phyloP scores from a whole-genome alignment of 1,140 invertebrate genomes.

The Octopus sinensis region DNA sequence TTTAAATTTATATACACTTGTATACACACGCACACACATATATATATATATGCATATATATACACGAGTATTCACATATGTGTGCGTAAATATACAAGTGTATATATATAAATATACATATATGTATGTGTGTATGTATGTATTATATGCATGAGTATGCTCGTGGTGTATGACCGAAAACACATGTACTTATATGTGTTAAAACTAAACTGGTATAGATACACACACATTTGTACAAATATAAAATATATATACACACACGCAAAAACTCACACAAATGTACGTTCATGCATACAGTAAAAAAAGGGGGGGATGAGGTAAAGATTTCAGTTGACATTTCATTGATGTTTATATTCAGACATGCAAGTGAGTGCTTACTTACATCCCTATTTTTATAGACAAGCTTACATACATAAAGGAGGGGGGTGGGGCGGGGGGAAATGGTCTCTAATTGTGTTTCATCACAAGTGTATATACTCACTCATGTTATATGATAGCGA shows the following conservation, averaged over 20 bases:
- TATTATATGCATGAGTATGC: background rate
- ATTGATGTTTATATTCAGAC: too few relatives aligned
- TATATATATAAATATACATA: background rate
- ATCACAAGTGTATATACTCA: slow-evolving; percentile 3
- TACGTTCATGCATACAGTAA: background rate
- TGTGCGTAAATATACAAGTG: background rate
- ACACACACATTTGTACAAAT: background rate
- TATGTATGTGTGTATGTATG: background rate
- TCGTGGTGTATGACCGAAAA: background rate
- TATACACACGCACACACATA: background rate
- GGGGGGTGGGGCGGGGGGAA: background rate
- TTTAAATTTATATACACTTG: background rate
- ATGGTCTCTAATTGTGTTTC: background rate
- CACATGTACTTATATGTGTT: background rate
- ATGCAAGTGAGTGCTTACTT: too few relatives aligned
- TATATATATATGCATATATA: background rate
- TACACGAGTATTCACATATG: background rate
- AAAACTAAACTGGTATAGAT: background rate
- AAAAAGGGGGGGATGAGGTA: too few relatives aligned
- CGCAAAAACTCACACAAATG: background rate
- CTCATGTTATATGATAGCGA: slow-evolving; percentile 4
- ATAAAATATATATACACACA: background rate
- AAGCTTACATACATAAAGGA: background rate
- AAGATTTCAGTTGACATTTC: too few relatives aligned
- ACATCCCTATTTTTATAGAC: background rate